Percentiles rank a stretch among this genome's conserved stretches.
These are phyloP conservation scores for Pseudonaja textilis DNA, from an alignment of 2,113 vertebrate genomes.

Conservation along the genomic window DNA sequence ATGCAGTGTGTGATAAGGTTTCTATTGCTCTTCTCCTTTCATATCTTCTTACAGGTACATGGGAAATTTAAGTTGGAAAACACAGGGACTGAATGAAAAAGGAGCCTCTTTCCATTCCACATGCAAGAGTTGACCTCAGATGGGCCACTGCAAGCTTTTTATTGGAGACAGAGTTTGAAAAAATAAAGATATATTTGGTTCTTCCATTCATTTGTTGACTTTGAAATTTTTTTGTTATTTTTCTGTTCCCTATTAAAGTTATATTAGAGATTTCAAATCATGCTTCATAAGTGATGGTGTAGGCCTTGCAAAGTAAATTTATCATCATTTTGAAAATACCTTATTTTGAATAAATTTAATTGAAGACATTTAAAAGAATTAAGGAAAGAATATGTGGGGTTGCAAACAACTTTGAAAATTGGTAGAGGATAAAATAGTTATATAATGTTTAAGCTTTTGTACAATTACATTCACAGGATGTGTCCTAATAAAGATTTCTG, in stretches of 20 bases:
- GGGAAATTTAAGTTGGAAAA: not conserved
- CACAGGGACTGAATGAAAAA: not conserved
- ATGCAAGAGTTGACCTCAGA: not conserved
- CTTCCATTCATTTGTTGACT: not conserved
- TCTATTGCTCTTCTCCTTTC: not conserved
- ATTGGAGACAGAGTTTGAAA: not conserved
- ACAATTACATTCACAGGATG: not conserved
- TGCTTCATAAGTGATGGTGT: not conserved
- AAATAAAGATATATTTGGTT: not conserved
- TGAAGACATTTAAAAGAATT: not conserved
- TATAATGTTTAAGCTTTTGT: not conserved
- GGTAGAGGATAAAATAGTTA: not conserved
- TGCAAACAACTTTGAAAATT: not conserved
- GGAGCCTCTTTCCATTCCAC: not conserved
- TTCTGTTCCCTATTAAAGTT: not conserved
- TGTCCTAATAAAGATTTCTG: not conserved
- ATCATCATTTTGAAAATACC: not conserved
- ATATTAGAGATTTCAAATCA: not conserved
- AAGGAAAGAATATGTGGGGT: not conserved
- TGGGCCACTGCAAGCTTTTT: not conserved
- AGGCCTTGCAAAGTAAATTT: not conserved
- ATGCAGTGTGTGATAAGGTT: not conserved
- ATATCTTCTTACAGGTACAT: not conserved
- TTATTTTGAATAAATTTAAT: not conserved
- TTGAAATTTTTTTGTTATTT: not conserved